Evolutionary conservation across 2,888 invertebrate species (phyloP).

Genomic region (Empis stercorea): DNA sequence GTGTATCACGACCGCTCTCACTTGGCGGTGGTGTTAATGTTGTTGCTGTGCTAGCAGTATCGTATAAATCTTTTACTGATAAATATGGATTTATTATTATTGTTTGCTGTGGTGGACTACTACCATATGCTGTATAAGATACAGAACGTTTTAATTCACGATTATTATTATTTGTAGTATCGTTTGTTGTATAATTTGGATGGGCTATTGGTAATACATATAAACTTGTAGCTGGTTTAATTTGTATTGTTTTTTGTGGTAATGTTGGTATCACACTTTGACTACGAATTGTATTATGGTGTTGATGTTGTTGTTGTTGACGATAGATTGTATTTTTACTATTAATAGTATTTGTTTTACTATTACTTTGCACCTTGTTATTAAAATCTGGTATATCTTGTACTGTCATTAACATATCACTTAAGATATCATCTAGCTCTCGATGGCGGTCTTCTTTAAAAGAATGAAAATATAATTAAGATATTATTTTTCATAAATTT

Average conservation of each 20-base stretch:
- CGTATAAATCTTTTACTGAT: conserved; percentile 16
- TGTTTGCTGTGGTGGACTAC: background rate
- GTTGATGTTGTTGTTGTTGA: conserved; percentile 1
- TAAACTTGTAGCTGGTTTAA: conserved; percentile 11
- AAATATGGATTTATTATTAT: conserved; percentile 1
- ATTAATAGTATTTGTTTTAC: conserved; percentile 13
- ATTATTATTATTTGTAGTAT: conserved; percentile 10
- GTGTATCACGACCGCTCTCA: conserved; percentile 18
- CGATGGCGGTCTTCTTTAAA: conserved; percentile 41
- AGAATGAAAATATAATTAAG: conserved; percentile 8
- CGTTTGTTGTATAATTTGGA: conserved; percentile 10
- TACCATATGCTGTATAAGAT: conserved; percentile 15
- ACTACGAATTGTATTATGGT: conserved; percentile 12
- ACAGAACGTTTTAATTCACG: conserved; percentile 15
- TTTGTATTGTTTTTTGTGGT: conserved; percentile 5
- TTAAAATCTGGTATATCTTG: conserved; percentile 58
- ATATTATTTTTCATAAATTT: too few species aligned
- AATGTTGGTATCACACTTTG: conserved; percentile 15
- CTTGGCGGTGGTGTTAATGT: conserved; percentile 22
- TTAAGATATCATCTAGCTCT: conserved; percentile 72
- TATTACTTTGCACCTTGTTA: conserved; percentile 12
- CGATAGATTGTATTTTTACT: background rate
- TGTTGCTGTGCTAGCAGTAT: conserved; percentile 22
- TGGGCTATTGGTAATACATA: conserved; percentile 9
- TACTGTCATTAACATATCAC: conserved; percentile 78